These are phyloP conservation scores for Linepithema humile DNA, from an alignment of 1,140 invertebrate genomes.

Conservation along the genomic window DNA sequence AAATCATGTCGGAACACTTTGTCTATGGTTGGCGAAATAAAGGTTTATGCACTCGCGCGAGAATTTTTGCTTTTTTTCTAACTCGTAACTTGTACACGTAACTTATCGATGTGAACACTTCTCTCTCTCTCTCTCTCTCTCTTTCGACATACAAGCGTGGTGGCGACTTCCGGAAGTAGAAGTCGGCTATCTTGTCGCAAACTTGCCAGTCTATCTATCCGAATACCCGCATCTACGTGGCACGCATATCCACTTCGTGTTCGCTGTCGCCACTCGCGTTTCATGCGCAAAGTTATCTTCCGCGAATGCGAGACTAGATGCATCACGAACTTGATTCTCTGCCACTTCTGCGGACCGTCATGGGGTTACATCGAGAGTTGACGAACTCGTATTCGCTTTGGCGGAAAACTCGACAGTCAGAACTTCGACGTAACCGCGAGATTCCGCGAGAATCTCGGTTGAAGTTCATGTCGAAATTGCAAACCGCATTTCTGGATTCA, in stretches of 20 bases:
- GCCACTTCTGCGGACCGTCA: slow-evolving; percentile 6
- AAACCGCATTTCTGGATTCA: slow-evolving; percentile 4
- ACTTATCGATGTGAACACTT: too few species aligned
- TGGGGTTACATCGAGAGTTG: slow-evolving; percentile 13
- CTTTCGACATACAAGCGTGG: not conserved
- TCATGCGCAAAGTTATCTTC: slow-evolving; percentile 23
- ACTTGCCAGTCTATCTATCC: slow-evolving; percentile 34
- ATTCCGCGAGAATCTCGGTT: not conserved
- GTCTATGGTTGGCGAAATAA: not conserved
- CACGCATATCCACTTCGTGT: slow-evolving; percentile 44
- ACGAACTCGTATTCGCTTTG: slow-evolving; percentile 31
- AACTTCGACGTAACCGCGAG: slow-evolving; percentile 30
- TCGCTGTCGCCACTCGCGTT: slow-evolving; percentile 25
- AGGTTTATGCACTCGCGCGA: not conserved
- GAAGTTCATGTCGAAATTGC: slow-evolving; percentile 1
- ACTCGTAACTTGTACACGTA: slow-evolving; percentile 11
- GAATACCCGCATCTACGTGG: slow-evolving; percentile 36
- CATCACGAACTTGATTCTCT: slow-evolving; percentile 29
- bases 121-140: too few species aligned
- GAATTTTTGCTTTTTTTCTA: not conserved
- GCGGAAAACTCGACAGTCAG: slow-evolving; percentile 25
- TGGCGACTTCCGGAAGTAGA: slow-evolving; percentile 22
- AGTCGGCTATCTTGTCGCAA: slow-evolving; percentile 10
- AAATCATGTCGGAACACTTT: not conserved
- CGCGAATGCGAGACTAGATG: slow-evolving; percentile 31